Conservation (phyloP, 2,113 vertebrate genomes). For the Paraplagusia blochii region DNA sequence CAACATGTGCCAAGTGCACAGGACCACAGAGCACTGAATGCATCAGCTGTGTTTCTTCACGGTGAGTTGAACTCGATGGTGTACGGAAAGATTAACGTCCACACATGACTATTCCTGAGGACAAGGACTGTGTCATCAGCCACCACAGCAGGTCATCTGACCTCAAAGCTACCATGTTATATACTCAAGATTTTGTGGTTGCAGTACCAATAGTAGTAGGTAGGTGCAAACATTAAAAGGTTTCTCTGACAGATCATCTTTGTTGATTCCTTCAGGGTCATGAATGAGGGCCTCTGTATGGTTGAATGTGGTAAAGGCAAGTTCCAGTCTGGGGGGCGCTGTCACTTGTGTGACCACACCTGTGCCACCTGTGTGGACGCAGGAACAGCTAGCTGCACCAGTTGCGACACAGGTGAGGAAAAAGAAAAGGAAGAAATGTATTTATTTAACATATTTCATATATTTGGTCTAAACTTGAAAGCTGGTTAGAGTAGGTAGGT, state of each 20-base stretch:
- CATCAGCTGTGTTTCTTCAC: slow-evolving; percentile 75
- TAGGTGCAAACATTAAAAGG: too few relatives aligned
- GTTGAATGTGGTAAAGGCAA: slow-evolving; percentile 77
- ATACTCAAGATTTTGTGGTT: too few relatives aligned
- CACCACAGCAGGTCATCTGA: too few relatives aligned
- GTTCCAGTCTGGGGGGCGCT: slow-evolving; percentile 78
- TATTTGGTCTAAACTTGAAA: too few relatives aligned
- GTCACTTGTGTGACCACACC: slow-evolving; percentile 86
- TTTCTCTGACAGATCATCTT: neutral
- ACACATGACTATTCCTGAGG: too few relatives aligned
- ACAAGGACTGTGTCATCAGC: too few relatives aligned
- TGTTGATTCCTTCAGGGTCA: slow-evolving; percentile 67
- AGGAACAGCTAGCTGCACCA: slow-evolving; percentile 80
- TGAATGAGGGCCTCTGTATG: slow-evolving; percentile 81
- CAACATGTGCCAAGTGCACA: slow-evolving; percentile 81
- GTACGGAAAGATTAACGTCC: neutral
- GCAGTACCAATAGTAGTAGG: too few relatives aligned
- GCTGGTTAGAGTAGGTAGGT: too few relatives aligned
- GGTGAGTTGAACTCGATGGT: slow-evolving; percentile 68
- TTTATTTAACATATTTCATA: too few relatives aligned
- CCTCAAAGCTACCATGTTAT: too few relatives aligned
- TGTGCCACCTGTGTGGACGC: slow-evolving; percentile 83
- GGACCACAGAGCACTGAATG: slow-evolving; percentile 80
- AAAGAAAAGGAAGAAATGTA: neutral
- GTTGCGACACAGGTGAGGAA: slow-evolving; percentile 83